Evolutionary conservation across 2,113 vertebrate genomes (phyloP).

Genomic region (Ifrita kowaldi): DNA sequence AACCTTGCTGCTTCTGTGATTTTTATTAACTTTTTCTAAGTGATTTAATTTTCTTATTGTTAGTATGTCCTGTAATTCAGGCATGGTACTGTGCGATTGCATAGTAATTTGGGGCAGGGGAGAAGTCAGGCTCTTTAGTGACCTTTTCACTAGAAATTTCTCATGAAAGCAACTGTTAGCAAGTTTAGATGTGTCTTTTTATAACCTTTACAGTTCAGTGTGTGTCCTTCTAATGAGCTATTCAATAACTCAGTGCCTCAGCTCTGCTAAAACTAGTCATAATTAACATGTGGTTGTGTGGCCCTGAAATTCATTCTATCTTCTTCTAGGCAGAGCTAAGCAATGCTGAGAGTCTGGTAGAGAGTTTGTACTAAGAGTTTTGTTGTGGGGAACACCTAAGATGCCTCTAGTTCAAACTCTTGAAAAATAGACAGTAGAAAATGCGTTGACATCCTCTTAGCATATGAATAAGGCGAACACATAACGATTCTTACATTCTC

Average conservation of each 20-base stretch:
- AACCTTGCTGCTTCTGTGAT: neutral
- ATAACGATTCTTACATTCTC: neutral
- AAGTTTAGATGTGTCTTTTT: slow-evolving; percentile 32
- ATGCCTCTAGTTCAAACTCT: neutral
- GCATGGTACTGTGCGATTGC: neutral
- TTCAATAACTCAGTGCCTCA: neutral
- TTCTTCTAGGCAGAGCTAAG: neutral
- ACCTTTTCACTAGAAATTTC: slow-evolving; percentile 54
- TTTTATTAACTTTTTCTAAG: neutral
- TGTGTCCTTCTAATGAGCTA: neutral
- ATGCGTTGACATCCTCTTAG: neutral
- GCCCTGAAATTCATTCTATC: neutral
- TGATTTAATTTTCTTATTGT: slow-evolving; percentile 2
- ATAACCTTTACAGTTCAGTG: slow-evolving; percentile 8
- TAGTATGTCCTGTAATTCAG: neutral
- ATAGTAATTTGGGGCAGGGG: slow-evolving; percentile 32
- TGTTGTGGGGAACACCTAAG: neutral
- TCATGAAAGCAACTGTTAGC: slow-evolving; percentile 22
- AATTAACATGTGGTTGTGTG: neutral
- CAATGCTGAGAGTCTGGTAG: neutral
- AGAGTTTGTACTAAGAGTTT: neutral
- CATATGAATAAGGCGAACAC: neutral
- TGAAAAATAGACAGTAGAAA: neutral
- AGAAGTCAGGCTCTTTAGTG: slow-evolving; percentile 36
- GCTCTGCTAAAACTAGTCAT: neutral